phyloP scores from a whole-genome alignment of 2,888 invertebrate species.

The Mayetiola destructor region DNA sequence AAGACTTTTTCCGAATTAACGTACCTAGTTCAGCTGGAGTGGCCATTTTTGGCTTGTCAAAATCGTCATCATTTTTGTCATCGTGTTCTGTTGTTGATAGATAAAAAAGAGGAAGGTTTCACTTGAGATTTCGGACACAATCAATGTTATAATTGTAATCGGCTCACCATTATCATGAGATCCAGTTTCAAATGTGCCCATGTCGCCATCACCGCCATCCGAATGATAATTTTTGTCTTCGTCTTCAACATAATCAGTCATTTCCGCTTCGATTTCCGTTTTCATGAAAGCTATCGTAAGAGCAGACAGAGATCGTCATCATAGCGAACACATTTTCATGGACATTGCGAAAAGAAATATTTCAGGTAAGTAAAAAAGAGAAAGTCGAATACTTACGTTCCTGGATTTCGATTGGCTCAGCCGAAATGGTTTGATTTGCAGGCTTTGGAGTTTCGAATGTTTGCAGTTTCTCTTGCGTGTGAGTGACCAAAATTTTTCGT shows the following conservation, averaged over 20 bases:
- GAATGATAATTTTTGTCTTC: constrained; percentile 1
- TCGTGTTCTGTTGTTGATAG: background rate
- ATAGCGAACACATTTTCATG: too few relatives aligned
- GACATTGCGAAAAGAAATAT: too few relatives aligned
- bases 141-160: background rate
- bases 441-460: too few relatives aligned
- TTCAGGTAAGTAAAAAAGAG: too few relatives aligned
- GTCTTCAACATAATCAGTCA: background rate
- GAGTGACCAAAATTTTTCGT: too few relatives aligned
- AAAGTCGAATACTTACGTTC: too few relatives aligned
- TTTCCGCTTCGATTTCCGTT: background rate
- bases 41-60: constrained; percentile 3
- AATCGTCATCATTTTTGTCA: constrained; percentile 2
- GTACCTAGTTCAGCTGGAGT: constrained; percentile 5
- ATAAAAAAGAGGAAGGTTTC: background rate
- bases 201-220: constrained; percentile 1
- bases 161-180: constrained; percentile 6
- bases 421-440: too few relatives aligned
- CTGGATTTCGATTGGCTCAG: too few relatives aligned
- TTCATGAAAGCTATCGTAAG: too few relatives aligned
- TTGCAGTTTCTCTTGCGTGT: too few relatives aligned
- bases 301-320: too few relatives aligned
- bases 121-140: background rate
- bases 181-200: constrained; percentile 1
- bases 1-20: too few relatives aligned